Percentiles rank a stretch among this genome's conserved stretches.
phyloP scores from a whole-genome alignment of 2,797 vertebrate species.

The Chelmon rostratus region DNA sequence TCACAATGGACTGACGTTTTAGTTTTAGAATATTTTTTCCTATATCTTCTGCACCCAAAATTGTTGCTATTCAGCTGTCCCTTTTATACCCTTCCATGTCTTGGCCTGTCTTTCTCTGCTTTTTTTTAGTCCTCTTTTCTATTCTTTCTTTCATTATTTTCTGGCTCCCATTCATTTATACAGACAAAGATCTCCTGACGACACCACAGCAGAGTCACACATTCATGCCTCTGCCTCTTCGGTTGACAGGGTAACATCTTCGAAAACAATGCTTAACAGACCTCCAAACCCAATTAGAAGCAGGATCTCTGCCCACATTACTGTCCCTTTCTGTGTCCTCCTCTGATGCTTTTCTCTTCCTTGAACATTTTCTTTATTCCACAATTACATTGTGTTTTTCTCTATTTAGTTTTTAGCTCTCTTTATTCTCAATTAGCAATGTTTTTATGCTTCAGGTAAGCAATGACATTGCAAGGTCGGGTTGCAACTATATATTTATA shows the following conservation, averaged over 20 bases:
- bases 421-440: conserved; percentile 7
- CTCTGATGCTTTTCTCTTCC: conserved; percentile 7
- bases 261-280: conserved; percentile 55
- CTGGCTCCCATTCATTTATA: conserved; percentile 9
- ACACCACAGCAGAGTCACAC: conserved; percentile 42
- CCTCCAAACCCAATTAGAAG: conserved; percentile 69
- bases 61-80: neutral
- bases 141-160: conserved; percentile 17
- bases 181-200: conserved; percentile 42
- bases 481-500: conserved; percentile 39
- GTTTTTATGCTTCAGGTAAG: conserved; percentile 28
- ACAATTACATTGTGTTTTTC: neutral
- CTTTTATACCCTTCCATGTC: neutral
- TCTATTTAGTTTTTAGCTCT: conserved; percentile 11
- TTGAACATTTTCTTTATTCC: conserved; percentile 10
- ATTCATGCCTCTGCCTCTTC: conserved; percentile 49
- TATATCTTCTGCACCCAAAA: neutral
- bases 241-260: conserved; percentile 68
- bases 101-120: neutral
- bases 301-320: conserved; percentile 30
- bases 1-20: neutral
- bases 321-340: conserved; percentile 27
- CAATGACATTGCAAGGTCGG: neutral
- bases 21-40: conserved; percentile 1
- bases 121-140: neutral